Evolutionary conservation across 1,140 invertebrate genomes (phyloP), one percentile per base, ranked within the genome.

Genomic region (Scylla paramamosain): DNA sequence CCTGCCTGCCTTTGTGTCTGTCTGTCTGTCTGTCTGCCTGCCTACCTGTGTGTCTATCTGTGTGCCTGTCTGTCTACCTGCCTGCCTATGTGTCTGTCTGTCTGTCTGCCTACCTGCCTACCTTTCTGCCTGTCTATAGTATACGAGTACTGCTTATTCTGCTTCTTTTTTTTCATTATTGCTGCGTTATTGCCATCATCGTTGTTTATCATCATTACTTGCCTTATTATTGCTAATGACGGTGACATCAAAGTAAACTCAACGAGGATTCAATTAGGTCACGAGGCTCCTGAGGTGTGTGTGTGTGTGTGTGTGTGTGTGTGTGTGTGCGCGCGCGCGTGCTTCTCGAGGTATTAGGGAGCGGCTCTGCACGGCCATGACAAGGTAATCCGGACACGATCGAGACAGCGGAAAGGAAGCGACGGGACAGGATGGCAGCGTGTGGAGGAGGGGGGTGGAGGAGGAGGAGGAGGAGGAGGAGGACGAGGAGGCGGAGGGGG

Each of bases 271-370:
- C 20, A 25, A n/a, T 77, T 77, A 77, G 8, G n/a, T 3, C 25
- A 8, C 12, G 12, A n/a, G 25, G 6, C 1, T 77, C 67, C 12
- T 25, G 67, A n/a, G n/a, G 67, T 77, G 67, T 77, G 67, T 77
- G 67, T 77, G 67, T 77, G 67, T 77, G 67, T 77, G 67, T 77
- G 25, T 77, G 67, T 77, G 59, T 67, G 59, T 67, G 59, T 67
- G 59, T 67, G 8, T 67, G 59, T 67, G 8, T 67, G 59, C 20
- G 59, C 20, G 59, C 20, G 59, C 20, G 20, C 20, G 67, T 77
- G 20, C 8, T 0, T 77, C 6, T 25, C 7, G 12, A n/a, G 4
- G 67, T 77, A 7, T 77, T 7, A n/a, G 67, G 12, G 25, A n/a
- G 25, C 20, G 67, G 67, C 16, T 77, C 20, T 77, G 16, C 20